Conservation (phyloP, 2,888 invertebrate species). For the Eurytoma californica region DNA sequence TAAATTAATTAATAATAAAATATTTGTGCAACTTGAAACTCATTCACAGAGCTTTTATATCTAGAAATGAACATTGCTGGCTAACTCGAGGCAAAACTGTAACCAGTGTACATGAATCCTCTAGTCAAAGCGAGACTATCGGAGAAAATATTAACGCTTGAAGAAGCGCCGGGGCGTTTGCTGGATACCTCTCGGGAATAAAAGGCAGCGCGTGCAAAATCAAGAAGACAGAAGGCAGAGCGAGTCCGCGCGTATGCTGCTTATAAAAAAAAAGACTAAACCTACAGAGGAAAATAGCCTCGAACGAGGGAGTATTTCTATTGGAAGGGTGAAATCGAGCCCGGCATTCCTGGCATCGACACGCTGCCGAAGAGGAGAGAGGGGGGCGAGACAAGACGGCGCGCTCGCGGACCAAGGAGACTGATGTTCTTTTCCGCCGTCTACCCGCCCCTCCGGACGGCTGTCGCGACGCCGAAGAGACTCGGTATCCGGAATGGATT, state of each 20-base stretch:
- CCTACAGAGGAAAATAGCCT: constrained; percentile 51
- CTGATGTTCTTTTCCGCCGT: constrained; percentile 45
- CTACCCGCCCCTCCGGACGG: constrained; percentile 17
- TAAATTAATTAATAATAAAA: no score
- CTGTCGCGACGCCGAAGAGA: constrained; percentile 29
- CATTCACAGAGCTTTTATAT: no score
- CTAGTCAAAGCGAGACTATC: not conserved
- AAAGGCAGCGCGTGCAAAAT: not conserved
- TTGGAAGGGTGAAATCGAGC: constrained; percentile 61
- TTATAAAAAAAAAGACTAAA: not conserved
- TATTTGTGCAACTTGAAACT: no score
- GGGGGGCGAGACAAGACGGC: constrained; percentile 13
- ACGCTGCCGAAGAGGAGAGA: constrained; percentile 47
- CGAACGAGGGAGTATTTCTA: constrained; percentile 60
- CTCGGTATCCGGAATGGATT: constrained; percentile 68
- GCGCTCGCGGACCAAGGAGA: constrained; percentile 13
- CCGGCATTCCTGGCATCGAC: constrained; percentile 61
- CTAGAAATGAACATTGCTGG: no score
- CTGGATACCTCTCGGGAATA: not conserved
- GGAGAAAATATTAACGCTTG: not conserved
- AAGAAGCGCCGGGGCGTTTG: constrained; percentile 9
- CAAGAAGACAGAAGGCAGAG: constrained; percentile 31
- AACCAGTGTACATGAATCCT: no score
- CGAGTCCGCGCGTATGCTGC: not conserved
- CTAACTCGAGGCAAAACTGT: no score